Evolutionary conservation across 2,113 vertebrate genomes (phyloP), one percentile per base, ranked within the genome.

Genomic region (Pyrgilauda ruficollis): DNA sequence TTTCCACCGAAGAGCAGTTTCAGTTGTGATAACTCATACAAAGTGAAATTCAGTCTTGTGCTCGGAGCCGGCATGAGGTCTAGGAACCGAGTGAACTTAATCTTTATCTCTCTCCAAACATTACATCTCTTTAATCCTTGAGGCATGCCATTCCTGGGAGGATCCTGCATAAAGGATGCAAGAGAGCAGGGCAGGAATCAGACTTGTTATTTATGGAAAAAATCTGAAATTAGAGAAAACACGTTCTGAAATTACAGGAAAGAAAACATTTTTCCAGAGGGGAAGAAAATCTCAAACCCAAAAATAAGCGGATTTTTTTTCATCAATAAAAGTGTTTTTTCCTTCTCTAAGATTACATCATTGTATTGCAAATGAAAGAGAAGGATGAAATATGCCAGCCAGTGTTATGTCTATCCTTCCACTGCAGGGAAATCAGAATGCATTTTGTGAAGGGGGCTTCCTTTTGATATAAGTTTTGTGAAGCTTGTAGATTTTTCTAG

Each of bases 41-140:
- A 87, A 95, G 93, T 84, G 86, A 96, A 96, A 96, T 94, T 87
- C 92, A 79, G 83, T 12, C 94, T 84, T 81, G 88, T 80, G 88
- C 94, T 93, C 2, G 3, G 80, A 88, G 92, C 69, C 66, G 19
- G 93, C 86, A 93, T 96, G 93, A 82, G 86, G 88, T 86, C 94
- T 93, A 90, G 84, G 83, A 96, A 81, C 73, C 6, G 62, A 92
- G 69, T 6, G 88, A 97, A 84, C 86, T 75, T 94, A 78, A 94
- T 95, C 96, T 94, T 95, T 95, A 96, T 97, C 93, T 97, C 94
- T 95, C 87, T 79, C 37, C 86, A 94, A 94, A 92, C 84, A 88
- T 82, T 89, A 47, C 91, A 84, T 94, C 80, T 94, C 93, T 96
- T 96, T 96, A 95, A 96, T 96, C 94, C 93, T 93, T 50, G 87